Evolutionary conservation across 2,888 invertebrate genomes (phyloP), one percentile per base, ranked within the genome.

Genomic region (Macroteleia sp.): DNA sequence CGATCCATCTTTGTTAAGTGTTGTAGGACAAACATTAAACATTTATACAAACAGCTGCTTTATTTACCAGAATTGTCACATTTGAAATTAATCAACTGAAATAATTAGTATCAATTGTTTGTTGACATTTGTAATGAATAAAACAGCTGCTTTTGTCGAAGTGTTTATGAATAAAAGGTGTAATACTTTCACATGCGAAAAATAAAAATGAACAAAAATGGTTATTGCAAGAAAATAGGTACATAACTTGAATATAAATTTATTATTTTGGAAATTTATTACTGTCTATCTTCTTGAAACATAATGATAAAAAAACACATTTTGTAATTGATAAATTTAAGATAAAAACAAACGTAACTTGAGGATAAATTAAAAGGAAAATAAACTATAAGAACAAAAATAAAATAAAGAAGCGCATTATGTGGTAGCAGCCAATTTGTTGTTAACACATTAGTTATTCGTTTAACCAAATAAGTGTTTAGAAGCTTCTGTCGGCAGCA

Each of bases 1-100:
- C 50, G 73, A 79, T 80, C 69, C 48, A 71, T 67, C 48, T 62
- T 69, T 66, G 74, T 69, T 48, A 62, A 50, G 67, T 79, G 50
- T 79, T 66, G 34, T 56, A 73, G 61, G 64, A 54, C 36, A 64
- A 71, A 79, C 70, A 77, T 79, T 28, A 30, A 79, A 59, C 46
- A 56, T 16, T 36, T 61, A 59, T 48, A 39, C 56, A 8, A 10
- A 34, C 61, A 70, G 39, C 70, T 73, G 77, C 32, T 61, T 66
- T 57, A 61, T 66, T 46, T 2, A 22, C 4, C 4, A 5, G 25
- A 25, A 25, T n/a, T n/a, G n/a, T n/a, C n/a, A 25, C 6, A 25
- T 25, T 25, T 25, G 25, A 25, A 6, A 5, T 25, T 25, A 25
- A 30, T 30, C 30, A 30, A 25, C 32, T n/a, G 10, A 10, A n/a